These are phyloP conservation scores for Isurus oxyrinchus DNA, from an alignment of 2,113 vertebrate species.

Conservation along the genomic window DNA sequence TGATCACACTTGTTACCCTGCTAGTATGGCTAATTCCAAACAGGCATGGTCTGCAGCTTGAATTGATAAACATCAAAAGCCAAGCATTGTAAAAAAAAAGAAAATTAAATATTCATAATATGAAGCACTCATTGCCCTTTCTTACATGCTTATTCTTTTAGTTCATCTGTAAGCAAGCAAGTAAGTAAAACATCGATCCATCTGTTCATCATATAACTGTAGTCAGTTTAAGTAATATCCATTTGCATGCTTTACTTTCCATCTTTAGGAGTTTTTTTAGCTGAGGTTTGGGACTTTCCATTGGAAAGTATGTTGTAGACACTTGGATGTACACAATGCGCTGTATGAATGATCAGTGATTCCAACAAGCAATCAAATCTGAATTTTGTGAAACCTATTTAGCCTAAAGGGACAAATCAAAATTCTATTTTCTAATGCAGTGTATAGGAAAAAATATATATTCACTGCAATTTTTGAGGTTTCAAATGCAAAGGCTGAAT, in stretches of 20 bases:
- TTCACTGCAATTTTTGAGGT: neutral
- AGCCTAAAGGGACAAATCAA: neutral
- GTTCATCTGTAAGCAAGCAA: slow-evolving; percentile 53
- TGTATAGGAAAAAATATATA: neutral
- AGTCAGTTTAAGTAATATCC: slow-evolving; percentile 49
- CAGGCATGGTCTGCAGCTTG: slow-evolving; percentile 34
- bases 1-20: slow-evolving; percentile 34
- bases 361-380: neutral
- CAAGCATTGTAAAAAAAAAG: slow-evolving; percentile 4
- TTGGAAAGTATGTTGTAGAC: neutral
- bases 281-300: neutral
- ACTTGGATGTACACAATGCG: neutral
- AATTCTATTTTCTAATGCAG: neutral
- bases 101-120: slow-evolving; percentile 19
- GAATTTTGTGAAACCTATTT: neutral
- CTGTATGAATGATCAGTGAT: neutral
- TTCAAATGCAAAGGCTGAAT: neutral
- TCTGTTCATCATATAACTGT: slow-evolving; percentile 63
- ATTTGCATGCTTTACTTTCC: neutral
- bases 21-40: slow-evolving; percentile 32
- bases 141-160: slow-evolving; percentile 47
- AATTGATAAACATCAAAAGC: slow-evolving; percentile 35
- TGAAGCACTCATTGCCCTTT: neutral
- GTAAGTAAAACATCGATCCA: slow-evolving; percentile 53
- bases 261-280: neutral